Base-by-base conservation (phyloP, 2,113 vertebrate genomes). In the Crotophaga sulcirostris region DNA sequence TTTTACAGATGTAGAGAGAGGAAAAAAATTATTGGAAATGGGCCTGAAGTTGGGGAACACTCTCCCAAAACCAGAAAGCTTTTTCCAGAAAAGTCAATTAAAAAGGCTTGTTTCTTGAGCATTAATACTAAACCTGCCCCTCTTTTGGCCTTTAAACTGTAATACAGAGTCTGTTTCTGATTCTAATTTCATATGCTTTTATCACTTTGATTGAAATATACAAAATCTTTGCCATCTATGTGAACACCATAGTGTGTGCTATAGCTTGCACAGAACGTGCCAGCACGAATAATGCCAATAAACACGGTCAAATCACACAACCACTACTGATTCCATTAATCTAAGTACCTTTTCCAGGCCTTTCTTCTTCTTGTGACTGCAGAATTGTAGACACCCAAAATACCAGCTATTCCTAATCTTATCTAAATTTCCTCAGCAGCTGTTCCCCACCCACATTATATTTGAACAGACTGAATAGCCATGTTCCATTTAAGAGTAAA, bases 1-100 rank as follows among this genome's bases (percentile, higher is more conserved):
- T 83, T 94, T 97, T 97, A 67, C 95, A 97, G 96, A 97, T 97
- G 96, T 97, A 95, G 90, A 2, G 21, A 62, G 47, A 82, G 13
- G 2, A 6, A 58, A 82, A 63, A 81, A 70, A 75, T 7, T 2
- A 36, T 9, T 95, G 94, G 89, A 94, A 93, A 92, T 24, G 76
- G 85, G 95, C 91, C 69, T 79, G 2, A 58, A 73, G 88, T 69
- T 76, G 77, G 29, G 62, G 40, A n/a, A 94, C 72, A 69, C 25
- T 80, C 33, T 54, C 64, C 68, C 69, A 68, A 94, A 82, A 89
- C 38, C 44, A 93, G 75, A 84, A 93, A 90, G 47, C 14, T 25
- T 95, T 88, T 89, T 88, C 82, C 83, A 97, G 94, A 82, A 88
- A 94, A 95, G 60, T n/a, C 80, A 87, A 74, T 90, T 92, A 85